Conservation (phyloP, 2,888 invertebrate genomes). For the Polydrusus tereticollis region DNA sequence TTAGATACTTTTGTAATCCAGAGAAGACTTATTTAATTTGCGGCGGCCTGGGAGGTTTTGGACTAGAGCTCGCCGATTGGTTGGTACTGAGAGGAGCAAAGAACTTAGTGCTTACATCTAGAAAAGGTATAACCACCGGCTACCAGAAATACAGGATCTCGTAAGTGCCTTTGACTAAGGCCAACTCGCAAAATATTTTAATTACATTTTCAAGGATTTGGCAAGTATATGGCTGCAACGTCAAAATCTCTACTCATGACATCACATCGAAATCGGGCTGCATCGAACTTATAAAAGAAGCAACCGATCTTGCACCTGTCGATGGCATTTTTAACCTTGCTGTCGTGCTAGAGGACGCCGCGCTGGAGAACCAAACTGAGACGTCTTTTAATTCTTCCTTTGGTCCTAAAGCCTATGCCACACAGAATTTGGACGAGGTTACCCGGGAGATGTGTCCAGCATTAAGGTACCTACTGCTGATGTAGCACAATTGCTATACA, state of each 20-base stretch:
- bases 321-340: conserved; percentile 93
- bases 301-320: conserved; percentile 76
- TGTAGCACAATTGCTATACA: too few relatives aligned
- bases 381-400: conserved; percentile 78
- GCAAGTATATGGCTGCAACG: conserved; percentile 77
- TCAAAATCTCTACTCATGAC: conserved; percentile 79
- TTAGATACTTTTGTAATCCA: conserved; percentile 70
- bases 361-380: conserved; percentile 82
- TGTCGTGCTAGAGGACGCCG: conserved; percentile 80
- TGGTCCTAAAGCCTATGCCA: conserved; percentile 84
- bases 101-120: conserved; percentile 84
- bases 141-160: conserved; percentile 75
- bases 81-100: conserved; percentile 85
- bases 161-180: conserved; percentile 42
- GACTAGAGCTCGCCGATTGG: conserved; percentile 90
- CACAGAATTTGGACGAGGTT: conserved; percentile 78
- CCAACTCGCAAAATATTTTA: background rate
- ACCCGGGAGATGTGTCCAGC: conserved; percentile 33
- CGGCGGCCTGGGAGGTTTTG: conserved; percentile 93
- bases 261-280: conserved; percentile 80
- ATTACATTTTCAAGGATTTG: conserved; percentile 70
- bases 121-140: conserved; percentile 83
- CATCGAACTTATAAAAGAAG: conserved; percentile 75
- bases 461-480: too few relatives aligned
- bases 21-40: conserved; percentile 74